These are phyloP conservation scores for Drosophila neoperkinsi DNA, from an alignment of 2,888 invertebrate species.

Conservation along the genomic window DNA sequence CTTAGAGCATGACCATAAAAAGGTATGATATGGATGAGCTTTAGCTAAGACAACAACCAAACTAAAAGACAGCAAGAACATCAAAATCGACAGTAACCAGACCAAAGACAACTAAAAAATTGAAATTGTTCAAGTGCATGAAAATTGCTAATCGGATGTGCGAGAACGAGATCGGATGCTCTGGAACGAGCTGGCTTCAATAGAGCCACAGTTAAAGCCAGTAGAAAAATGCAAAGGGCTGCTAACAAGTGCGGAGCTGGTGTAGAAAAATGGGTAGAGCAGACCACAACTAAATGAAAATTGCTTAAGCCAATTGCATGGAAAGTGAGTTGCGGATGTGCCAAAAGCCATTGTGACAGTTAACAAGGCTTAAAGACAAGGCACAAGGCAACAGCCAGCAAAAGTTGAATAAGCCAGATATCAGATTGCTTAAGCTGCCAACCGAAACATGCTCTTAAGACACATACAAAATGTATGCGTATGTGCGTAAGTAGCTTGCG, in stretches of 20 bases:
- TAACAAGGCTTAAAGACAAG: conserved; percentile 59
- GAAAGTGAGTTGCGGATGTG: conserved; percentile 64
- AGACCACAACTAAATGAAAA: conserved; percentile 59
- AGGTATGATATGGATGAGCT: conserved; percentile 61
- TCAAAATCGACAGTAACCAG: conserved; percentile 11
- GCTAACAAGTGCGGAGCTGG: background rate
- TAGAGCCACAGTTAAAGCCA: conserved; percentile 20
- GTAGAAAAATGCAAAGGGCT: background rate
- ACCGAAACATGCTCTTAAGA: conserved; percentile 9
- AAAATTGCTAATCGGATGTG: conserved; percentile 76
- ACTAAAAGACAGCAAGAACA: conserved; percentile 2
- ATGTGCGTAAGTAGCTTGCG: conserved; percentile 19
- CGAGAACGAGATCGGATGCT: conserved; percentile 40
- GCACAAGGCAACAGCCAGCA: conserved; percentile 20
- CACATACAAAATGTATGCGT: background rate
- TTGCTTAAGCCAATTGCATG: conserved; percentile 76
- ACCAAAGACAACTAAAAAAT: conserved; percentile 35
- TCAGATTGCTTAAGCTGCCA: conserved; percentile 52
- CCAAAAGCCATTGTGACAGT: conserved; percentile 70
- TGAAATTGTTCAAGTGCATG: conserved; percentile 74
- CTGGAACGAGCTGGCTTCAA: conserved; percentile 35
- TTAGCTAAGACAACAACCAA: conserved; percentile 57
- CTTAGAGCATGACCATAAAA: conserved; percentile 55
- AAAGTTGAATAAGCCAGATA: conserved; percentile 41
- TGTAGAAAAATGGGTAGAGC: conserved; percentile 1